Conservation (phyloP, 2,113 vertebrate genomes). For the Nothocercus nigrocapillus region DNA sequence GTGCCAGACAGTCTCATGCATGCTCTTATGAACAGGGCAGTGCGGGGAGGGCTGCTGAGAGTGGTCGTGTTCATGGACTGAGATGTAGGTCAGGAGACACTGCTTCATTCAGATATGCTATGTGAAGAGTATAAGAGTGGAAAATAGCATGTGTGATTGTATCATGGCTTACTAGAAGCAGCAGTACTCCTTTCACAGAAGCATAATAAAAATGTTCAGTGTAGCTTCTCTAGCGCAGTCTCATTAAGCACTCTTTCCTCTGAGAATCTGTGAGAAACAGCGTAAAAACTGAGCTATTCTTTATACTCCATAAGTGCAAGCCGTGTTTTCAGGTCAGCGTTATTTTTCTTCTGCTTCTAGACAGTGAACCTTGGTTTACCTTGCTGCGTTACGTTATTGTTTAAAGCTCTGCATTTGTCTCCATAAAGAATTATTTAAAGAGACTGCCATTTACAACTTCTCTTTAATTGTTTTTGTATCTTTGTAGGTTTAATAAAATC, state of each 20-base stretch:
- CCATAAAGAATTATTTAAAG: neutral
- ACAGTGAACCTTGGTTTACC: neutral
- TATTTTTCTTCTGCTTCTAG: neutral
- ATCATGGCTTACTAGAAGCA: neutral
- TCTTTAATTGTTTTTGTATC: neutral
- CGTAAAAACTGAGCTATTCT: neutral
- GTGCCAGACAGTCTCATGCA: fast-evolving
- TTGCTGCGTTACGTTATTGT: neutral
- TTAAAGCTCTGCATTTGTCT: neutral
- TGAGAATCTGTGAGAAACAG: neutral
- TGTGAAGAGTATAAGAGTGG: neutral
- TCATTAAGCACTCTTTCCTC: neutral
- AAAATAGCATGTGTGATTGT: neutral
- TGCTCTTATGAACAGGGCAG: neutral
- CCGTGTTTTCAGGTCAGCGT: neutral
- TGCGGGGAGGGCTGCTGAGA: neutral
- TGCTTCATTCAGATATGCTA: neutral
- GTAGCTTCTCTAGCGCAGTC: neutral
- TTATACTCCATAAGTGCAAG: neutral
- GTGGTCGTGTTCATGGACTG: neutral
- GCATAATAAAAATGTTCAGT: neutral
- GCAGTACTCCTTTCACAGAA: neutral
- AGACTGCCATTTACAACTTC: neutral
- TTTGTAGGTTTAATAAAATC: neutral
- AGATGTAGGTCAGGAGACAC: fast-evolving